Evolutionary conservation across 2,888 invertebrate genomes (phyloP), one percentile per base, ranked within the genome.

Genomic region (Xiphydria camelus): DNA sequence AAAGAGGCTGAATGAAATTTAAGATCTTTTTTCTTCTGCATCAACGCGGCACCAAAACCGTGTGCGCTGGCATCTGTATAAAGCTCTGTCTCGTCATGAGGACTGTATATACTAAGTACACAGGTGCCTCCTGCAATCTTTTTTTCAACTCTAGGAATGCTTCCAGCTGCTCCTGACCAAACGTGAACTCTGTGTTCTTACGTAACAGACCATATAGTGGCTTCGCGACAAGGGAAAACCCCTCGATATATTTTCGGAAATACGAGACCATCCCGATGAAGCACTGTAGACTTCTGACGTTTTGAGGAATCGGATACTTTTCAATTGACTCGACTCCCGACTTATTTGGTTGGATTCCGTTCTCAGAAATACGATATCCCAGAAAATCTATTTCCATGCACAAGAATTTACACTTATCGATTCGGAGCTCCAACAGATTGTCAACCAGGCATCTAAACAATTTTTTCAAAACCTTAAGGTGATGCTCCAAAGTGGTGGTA

Each of bases 31-130:
- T 68, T 62, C 35, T 47, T 55, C 45, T 73, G 73, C 33, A 72
- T 10, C 15, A 71, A 45, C 4, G 72, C 59, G 0, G 60, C 58
- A 0, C 68, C 70, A 45, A 57, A 69, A 1, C 70, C 71, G 2
- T 51, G n/a, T 1, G 57, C 36, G 44, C 65, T 66, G 2, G 66
- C 71, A 51, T 73, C 70, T 12, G 63, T 66, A 35, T 73, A 70
- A 23, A 71, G 41, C 44, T 73, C 66, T 3, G 70, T 73, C 32
- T 64, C 59, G 10, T 53, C 42, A 4, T 43, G 33, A 0, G 67
- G 65, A 20, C 62, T 56, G 41, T 65, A 76, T 6, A 71, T 51
- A 4, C 52, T 37, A 22, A 72, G 51, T n/a, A n/a, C n/a, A n/a
- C n/a, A n/a, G n/a, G n/a, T n/a, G n/a, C n/a, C n/a, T n/a, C n/a